A percentile compares a stretch with the other conserved stretches of the same genome.
Evolutionary conservation across 2,113 vertebrate genomes (phyloP).

Genomic region (Pollachius pollachius): DNA sequence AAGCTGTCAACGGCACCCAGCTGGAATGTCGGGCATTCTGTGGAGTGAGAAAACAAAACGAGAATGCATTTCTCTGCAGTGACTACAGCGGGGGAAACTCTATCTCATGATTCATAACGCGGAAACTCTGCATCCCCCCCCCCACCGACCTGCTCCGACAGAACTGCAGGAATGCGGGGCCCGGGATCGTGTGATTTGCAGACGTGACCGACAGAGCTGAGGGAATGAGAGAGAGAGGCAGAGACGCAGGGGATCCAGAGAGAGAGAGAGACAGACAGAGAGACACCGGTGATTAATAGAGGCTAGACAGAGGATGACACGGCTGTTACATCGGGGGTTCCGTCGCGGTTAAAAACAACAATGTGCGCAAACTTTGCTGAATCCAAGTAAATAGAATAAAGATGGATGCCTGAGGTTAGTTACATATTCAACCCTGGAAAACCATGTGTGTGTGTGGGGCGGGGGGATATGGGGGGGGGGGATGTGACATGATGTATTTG

Average conservation of each 20-base stretch:
- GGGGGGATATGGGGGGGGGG: slow-evolving; percentile 8
- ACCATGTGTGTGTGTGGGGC: slow-evolving; percentile 19
- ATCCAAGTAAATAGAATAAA: slow-evolving; percentile 44
- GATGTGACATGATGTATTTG: slow-evolving; percentile 1
- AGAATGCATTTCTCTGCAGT: neutral
- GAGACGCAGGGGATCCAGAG: neutral
- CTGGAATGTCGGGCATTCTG: slow-evolving; percentile 19
- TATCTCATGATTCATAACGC: neutral
- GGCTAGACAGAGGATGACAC: slow-evolving; percentile 34
- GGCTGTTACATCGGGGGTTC: slow-evolving; percentile 38
- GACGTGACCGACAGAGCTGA: neutral
- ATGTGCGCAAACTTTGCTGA: slow-evolving; percentile 47
- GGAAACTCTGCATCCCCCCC: neutral
- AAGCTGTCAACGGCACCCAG: slow-evolving; percentile 12
- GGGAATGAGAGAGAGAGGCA: slow-evolving; percentile 11
- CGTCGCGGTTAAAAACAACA: slow-evolving; percentile 38
- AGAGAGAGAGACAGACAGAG: slow-evolving; percentile 2
- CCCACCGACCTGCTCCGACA: slow-evolving; percentile 5
- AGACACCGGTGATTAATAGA: slow-evolving; percentile 18
- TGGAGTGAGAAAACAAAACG: slow-evolving; percentile 21
- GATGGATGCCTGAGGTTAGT: slow-evolving; percentile 32
- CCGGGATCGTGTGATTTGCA: slow-evolving; percentile 35
- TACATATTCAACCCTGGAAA: slow-evolving; percentile 29
- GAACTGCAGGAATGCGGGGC: slow-evolving; percentile 44
- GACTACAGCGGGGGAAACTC: neutral